Percentiles rank a stretch among this genome's conserved stretches.
phyloP scores from a whole-genome alignment of 2,888 invertebrate genomes.

The Agonopterix arenella region DNA sequence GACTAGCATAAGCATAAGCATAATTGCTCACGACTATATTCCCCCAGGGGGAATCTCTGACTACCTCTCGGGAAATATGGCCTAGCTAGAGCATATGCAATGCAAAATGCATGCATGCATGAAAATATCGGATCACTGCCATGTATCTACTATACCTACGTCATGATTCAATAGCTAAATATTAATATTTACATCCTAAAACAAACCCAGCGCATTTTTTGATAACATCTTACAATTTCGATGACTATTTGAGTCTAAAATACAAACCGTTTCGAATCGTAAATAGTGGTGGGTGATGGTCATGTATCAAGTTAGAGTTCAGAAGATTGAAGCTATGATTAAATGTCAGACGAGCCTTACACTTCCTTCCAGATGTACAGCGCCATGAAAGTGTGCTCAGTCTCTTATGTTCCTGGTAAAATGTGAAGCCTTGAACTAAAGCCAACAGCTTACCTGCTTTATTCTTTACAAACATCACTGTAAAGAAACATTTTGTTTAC shows the following conservation, averaged over 20 bases:
- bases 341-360: not conserved
- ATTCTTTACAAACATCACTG: conserved; percentile 10
- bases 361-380: not conserved
- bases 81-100: no score
- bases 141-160: no score
- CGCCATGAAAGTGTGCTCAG: conserved; percentile 4
- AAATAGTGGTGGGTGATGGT: conserved; percentile 16
- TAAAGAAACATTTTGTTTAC: not conserved
- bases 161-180: no score
- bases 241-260: not conserved
- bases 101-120: no score
- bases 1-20: no score
- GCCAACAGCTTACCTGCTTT: conserved; percentile 16
- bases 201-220: no score
- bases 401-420: not conserved
- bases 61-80: conserved; percentile 6
- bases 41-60: no score
- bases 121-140: no score
- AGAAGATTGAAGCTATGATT: no score
- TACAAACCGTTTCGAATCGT: conserved; percentile 18
- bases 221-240: no score
- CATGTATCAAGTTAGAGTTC: conserved; percentile 9
- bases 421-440: conserved; percentile 8
- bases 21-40: no score
- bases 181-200: no score